Evolutionary conservation across 2,797 vertebrate species (phyloP).

Genomic region (Paguma larvata): DNA sequence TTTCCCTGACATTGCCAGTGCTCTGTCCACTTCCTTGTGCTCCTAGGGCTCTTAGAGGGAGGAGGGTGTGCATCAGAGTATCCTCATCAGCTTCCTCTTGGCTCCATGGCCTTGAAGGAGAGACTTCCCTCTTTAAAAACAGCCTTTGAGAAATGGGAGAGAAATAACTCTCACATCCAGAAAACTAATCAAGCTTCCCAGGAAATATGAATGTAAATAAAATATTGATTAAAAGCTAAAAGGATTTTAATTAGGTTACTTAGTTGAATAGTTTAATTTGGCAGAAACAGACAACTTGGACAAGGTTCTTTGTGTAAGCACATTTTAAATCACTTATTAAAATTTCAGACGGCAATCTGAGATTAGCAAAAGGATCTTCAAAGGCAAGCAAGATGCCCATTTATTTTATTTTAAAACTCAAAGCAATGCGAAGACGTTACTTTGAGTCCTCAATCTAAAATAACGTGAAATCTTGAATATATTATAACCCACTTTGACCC

Average conservation of each 20-base stretch:
- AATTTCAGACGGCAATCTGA: constrained; percentile 86
- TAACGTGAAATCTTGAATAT: constrained; percentile 64
- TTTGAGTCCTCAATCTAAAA: constrained; percentile 70
- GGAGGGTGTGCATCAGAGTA: not conserved
- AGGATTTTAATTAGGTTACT: constrained; percentile 90
- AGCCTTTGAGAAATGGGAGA: constrained; percentile 79
- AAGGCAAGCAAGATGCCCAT: constrained; percentile 81
- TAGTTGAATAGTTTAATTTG: constrained; percentile 90
- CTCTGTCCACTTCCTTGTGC: too few species aligned
- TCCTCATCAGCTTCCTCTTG: not conserved
- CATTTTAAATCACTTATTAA: constrained; percentile 87
- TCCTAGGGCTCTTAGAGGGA: not conserved
- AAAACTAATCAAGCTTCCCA: constrained; percentile 81
- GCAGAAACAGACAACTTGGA: constrained; percentile 86
- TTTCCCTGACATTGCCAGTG: not conserved
- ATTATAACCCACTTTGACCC: not conserved
- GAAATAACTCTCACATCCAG: constrained; percentile 76
- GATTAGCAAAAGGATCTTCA: constrained; percentile 84
- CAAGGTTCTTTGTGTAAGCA: constrained; percentile 84
- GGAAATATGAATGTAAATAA: constrained; percentile 89
- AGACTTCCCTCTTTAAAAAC: constrained; percentile 26
- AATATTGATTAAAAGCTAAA: constrained; percentile 90
- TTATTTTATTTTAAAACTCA: constrained; percentile 82
- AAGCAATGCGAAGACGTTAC: constrained; percentile 68
- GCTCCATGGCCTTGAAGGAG: not conserved